A percentile compares a stretch with the other conserved stretches of the same genome.
These are phyloP conservation scores for Phrynocephalus forsythii DNA, from an alignment of 2,797 vertebrate genomes.

Conservation along the genomic window DNA sequence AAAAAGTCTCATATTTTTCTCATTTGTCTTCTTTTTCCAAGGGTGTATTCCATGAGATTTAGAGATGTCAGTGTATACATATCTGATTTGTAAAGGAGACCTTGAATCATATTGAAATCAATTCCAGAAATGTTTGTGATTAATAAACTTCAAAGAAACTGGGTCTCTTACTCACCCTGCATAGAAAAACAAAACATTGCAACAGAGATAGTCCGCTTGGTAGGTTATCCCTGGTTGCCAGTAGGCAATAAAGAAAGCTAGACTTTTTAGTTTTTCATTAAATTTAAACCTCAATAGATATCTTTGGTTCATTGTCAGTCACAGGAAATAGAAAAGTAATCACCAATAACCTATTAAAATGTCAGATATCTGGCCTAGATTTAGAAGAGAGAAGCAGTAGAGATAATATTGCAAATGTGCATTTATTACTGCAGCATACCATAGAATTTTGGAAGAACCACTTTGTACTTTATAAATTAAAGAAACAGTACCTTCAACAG, in stretches of 20 bases:
- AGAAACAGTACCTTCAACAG: no score
- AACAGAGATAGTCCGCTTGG: constrained; percentile 28
- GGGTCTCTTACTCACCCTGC: constrained; percentile 32
- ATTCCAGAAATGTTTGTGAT: constrained; percentile 41
- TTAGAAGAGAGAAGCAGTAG: no score
- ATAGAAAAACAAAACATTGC: constrained; percentile 17
- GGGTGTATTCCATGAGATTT: constrained; percentile 39
- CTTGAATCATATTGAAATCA: constrained; percentile 31
- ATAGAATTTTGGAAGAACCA: no score
- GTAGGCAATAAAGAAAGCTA: background rate
- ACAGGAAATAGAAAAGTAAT: background rate
- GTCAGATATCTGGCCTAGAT: no score
- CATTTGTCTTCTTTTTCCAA: constrained; percentile 47
- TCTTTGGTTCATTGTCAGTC: background rate
- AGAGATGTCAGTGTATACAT: background rate
- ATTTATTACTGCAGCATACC: no score
- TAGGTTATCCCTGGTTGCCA: background rate
- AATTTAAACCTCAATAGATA: background rate
- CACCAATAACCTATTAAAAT: no score
- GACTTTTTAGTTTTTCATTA: background rate
- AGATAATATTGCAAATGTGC: no score
- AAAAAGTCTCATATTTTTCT: constrained; percentile 46
- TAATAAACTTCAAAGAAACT: constrained; percentile 49
- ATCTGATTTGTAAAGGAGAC: constrained; percentile 49
- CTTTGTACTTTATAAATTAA: no score